Base-by-base conservation (phyloP, 1,140 invertebrate species). In the Prorops nasuta region DNA sequence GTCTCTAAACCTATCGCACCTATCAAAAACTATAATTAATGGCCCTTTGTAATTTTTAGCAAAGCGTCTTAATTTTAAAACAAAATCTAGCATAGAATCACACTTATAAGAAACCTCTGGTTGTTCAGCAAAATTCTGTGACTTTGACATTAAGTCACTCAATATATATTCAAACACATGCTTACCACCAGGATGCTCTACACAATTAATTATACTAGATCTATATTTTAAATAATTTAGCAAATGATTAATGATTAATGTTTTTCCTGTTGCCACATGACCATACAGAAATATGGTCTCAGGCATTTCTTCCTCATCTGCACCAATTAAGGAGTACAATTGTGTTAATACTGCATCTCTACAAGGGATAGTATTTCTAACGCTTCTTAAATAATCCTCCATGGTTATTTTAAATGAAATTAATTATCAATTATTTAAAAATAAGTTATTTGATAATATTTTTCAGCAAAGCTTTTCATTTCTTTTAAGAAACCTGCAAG, bases 231-330 rank as follows among this genome's bases (percentile, higher is more conserved):
- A 76, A 53, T 80, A 69, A 15, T 79, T 59, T 1, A 92, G 63
- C 10, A 90, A 64, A 14, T 74, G 73, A 35, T 76, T 74, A 2
- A 90, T 64, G 34, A 92, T 78, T 1, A 86, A 69, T 18, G 86
- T 86, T 77, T 95, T 95, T 16, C 91, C 92, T 10, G 88, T 89
- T 3, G 87, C 84, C 54, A 88, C 84, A 63, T 87, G 85, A 28
- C 92, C 92, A 67, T 87, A 86, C 22, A 92, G 54, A 74, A 89
- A 92, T 49, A 93, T 72, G 46, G 81, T 80, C 40, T 80, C 65
- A 7, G 85, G 85, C 60, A 84, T 74, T 2, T 80, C 77, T 62
- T 86, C 83, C 40, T 82, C 78, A 42, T 65, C 58, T 20, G 78
- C 68, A 1, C 83, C 83, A 20, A 87, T 79, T 6, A 86, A 71